Evolutionary conservation across 2,888 invertebrate genomes (phyloP), one percentile per base, ranked within the genome.

Genomic region (Lepetodrilus schrolli): DNA sequence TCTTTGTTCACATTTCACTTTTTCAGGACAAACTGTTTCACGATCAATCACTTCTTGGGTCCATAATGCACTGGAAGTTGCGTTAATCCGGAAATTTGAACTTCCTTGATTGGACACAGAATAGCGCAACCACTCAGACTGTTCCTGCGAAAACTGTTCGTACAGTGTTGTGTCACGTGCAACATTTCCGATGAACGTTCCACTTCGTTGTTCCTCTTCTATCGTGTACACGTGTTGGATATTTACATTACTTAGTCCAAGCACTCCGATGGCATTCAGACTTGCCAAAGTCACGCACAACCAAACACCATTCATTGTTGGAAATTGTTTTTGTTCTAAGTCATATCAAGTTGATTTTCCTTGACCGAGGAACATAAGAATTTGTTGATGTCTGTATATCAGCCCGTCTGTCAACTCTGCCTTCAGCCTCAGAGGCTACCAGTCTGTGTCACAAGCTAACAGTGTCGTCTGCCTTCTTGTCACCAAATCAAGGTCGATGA

Each of bases 81-180:
- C 75, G 58, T 83, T 82, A 34, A 87, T 80, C 3, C 66, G 72
- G 71, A 87, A 84, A 74, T 81, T 78, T 13, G 83, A 74, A 21
- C 81, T 82, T 74, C 78, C 74, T 21, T 75, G 65, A 70, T 82
- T 83, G 68, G 2, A 78, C 76, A 85, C 83, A 48, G 82, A 82
- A 78, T 85, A 86, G 72, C 82, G 80, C 80, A 86, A 81, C 26
- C 75, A 80, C 65, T 80, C 78, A 47, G 84, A 83, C 70, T 82
- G 82, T 4, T 80, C 80, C 8, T 76, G 78, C 3, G 82, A 80
- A 21, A 82, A 84, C 71, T 84, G 83, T 37, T 73, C 80, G 73
- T 84, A 83, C 30, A 86, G 75, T 26, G 78, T 72, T 70, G 83
- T 83, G 73, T 86, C 84, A 20, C 81, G 69, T 4, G 85, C 84